Percentiles rank a stretch among this genome's conserved stretches.
These are phyloP conservation scores for Mythimna lalbum DNA, from an alignment of 2,888 invertebrate genomes.

Conservation along the genomic window DNA sequence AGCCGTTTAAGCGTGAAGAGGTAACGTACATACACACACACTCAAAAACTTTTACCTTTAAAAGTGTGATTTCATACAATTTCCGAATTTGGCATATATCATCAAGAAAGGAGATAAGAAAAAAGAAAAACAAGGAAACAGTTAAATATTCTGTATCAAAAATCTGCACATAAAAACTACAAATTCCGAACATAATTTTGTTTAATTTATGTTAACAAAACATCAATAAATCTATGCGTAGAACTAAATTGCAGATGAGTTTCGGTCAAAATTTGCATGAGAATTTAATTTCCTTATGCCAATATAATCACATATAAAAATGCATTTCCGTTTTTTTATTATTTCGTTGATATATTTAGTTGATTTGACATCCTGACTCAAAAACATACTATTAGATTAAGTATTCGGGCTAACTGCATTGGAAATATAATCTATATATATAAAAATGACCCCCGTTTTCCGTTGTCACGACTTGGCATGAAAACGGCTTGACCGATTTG, in stretches of 20 bases:
- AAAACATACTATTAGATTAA: no score
- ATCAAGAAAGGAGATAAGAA: no score
- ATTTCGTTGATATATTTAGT: not conserved
- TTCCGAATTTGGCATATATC: no score
- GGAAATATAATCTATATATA: no score
- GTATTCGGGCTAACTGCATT: accelerated
- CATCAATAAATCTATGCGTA: not conserved
- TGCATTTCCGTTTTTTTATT: not conserved
- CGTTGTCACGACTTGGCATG: no score
- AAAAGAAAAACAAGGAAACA: no score
- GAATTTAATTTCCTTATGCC: not conserved
- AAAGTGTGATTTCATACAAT: no score
- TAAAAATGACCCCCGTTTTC: no score
- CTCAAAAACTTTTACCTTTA: no score
- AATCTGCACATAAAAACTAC: not conserved
- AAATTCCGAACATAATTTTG: not conserved
- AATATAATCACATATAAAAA: not conserved
- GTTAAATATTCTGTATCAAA: not conserved
- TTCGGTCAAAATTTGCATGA: not conserved
- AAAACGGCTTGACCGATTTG: no score
- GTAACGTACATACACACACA: no score
- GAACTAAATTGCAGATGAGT: slow-evolving; percentile 2
- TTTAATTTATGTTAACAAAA: not conserved
- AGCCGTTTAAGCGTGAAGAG: no score
- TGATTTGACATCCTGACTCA: not conserved